Evolutionary conservation across 2,888 invertebrate genomes (phyloP), one percentile per base, ranked within the genome.

Genomic region (Drosophila multiciliata): DNA sequence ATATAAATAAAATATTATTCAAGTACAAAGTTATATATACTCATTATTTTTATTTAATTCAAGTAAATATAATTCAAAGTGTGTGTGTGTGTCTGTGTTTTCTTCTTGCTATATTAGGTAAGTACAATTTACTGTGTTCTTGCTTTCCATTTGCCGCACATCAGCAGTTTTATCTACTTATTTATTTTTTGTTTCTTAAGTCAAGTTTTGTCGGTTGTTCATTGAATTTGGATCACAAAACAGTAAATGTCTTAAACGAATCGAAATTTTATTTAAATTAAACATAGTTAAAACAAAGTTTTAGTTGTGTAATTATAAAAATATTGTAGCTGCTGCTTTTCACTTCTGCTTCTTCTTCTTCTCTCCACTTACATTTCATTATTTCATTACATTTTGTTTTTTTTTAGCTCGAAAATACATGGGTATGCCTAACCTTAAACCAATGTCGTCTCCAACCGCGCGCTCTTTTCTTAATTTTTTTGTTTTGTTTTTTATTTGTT

Each of bases 1-100:
- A 84, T 86, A 90, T 91, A 87, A 91, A 91, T 92, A 92, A 92
- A 92, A 91, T 91, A 89, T 92, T 91, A 92, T 92, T 91, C 92
- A 91, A 91, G 92, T 91, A 91, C 92, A 91, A 91, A 91, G 91
- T 91, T 91, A 91, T 91, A 90, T 86, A 87, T 87, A 87, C 89
- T 90, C 90, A 88, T 91, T 91, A 92, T 91, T 91, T 89, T 91
- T 88, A 83, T 90, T 82, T 90, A 91, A 88, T 88, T 83, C 87
- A 91, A 86, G 89, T 89, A 90, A 89, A 90, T 91, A 83, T 88
- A 89, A 90, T 81, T 88, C 82, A 89, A 85, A 89, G 81, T 88
- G 81, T 85, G 73, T 82, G 77, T 74, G 48, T 67, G 55, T 74
- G 75, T 62, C 57, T 60, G 45, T 48, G 54, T 54, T 58, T 61